Percentiles rank a stretch among this genome's conserved stretches.
Evolutionary conservation across 2,113 vertebrate genomes (phyloP).

Genomic region (Astur gentilis): DNA sequence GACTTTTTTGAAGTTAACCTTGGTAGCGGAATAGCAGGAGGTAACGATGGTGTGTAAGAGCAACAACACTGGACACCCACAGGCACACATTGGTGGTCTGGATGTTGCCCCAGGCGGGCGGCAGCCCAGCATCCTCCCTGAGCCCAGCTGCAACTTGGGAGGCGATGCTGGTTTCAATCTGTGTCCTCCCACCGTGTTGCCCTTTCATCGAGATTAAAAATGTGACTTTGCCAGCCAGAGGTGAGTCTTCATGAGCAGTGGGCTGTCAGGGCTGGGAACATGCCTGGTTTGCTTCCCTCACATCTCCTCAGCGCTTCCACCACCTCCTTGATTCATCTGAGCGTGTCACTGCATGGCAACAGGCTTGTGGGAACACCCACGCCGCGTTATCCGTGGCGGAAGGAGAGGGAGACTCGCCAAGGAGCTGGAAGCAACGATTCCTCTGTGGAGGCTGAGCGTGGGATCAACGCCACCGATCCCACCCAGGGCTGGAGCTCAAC

Average conservation of each 20-base stretch:
- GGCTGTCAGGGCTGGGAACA: background rate
- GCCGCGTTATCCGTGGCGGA: rapidly evolving
- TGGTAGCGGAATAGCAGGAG: background rate
- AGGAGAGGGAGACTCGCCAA: background rate
- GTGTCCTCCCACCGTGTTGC: background rate
- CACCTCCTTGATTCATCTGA: background rate
- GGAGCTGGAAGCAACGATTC: background rate
- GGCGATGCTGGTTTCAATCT: background rate
- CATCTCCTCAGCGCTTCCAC: background rate
- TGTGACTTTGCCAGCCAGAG: background rate
- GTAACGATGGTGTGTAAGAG: background rate
- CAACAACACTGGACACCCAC: rapidly evolving
- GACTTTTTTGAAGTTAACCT: background rate
- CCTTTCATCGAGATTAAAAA: background rate
- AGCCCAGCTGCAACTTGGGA: background rate
- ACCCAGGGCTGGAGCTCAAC: background rate
- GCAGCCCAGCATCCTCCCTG: background rate
- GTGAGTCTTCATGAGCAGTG: background rate
- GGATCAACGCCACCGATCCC: rapidly evolving
- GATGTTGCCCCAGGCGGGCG: background rate
- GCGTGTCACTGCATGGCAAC: background rate
- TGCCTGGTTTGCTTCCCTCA: background rate
- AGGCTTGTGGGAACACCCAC: background rate
- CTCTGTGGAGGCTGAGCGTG: rapidly evolving
- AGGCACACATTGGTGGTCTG: background rate